A percentile compares a stretch with the other conserved stretches of the same genome.
phyloP scores from a whole-genome alignment of 2,888 invertebrate species.

The Idaea biselata region DNA sequence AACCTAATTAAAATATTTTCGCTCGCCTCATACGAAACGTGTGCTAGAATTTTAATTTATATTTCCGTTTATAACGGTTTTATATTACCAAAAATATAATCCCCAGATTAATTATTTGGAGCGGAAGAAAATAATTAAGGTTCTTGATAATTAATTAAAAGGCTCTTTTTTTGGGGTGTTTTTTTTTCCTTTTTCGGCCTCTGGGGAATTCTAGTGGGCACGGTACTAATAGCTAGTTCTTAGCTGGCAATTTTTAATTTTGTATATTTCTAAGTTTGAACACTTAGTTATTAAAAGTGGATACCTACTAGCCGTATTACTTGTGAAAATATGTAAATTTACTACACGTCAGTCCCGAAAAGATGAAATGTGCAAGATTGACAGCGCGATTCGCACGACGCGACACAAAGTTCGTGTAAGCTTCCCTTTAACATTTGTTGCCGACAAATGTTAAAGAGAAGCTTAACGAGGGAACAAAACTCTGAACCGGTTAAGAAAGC shows the following conservation, averaged over 20 bases:
- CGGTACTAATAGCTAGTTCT: background rate
- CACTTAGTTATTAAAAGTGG: too few species aligned
- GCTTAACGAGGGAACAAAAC: too few species aligned
- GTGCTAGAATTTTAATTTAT: conserved; percentile 17
- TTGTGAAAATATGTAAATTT: too few species aligned
- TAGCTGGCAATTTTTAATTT: background rate
- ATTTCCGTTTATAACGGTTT: conserved; percentile 11
- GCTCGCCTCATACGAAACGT: conserved; percentile 37
- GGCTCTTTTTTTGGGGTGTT: conserved; percentile 13
- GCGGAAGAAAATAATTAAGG: conserved; percentile 56
- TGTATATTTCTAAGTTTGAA: too few species aligned
- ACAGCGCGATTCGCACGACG: too few species aligned
- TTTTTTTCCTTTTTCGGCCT: background rate
- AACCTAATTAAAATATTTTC: conserved; percentile 76
- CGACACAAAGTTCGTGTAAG: too few species aligned
- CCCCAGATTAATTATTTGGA: conserved; percentile 19
- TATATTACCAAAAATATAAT: conserved; percentile 23
- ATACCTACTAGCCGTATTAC: too few species aligned
- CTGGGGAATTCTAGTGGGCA: background rate
- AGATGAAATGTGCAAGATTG: too few species aligned
- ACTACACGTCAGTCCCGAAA: too few species aligned
- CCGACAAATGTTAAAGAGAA: too few species aligned
- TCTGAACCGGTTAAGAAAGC: too few species aligned
- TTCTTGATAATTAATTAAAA: conserved; percentile 32
- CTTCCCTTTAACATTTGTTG: too few species aligned